phyloP scores from a whole-genome alignment of 2,113 vertebrate genomes.

The Labrus mixtus region DNA sequence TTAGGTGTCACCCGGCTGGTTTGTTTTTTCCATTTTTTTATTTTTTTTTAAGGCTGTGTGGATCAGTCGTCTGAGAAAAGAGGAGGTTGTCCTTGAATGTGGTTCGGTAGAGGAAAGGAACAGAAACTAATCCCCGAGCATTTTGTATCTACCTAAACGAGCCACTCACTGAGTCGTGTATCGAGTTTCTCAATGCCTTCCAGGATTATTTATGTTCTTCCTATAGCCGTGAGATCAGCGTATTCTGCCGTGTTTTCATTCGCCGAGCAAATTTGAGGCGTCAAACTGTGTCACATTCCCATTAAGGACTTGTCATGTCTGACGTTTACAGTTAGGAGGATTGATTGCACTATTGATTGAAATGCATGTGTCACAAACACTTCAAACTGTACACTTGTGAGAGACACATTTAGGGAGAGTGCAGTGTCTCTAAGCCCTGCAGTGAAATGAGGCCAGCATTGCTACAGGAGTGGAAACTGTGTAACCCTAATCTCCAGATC shows the following conservation, averaged over 20 bases:
- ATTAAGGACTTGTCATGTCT: neutral
- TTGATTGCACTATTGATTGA: constrained; percentile 1
- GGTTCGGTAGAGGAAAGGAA: constrained; percentile 15
- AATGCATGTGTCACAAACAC: neutral
- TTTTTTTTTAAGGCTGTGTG: constrained; percentile 10
- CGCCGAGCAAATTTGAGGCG: neutral
- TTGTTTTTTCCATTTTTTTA: constrained; percentile 21
- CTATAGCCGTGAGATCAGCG: neutral
- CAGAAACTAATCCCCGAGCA: constrained; percentile 7
- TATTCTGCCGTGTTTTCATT: neutral
- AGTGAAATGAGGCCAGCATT: constrained; percentile 63
- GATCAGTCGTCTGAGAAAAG: constrained; percentile 6
- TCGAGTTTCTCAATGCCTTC: constrained; percentile 9
- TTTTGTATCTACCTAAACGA: constrained; percentile 24
- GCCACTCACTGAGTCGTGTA: constrained; percentile 26
- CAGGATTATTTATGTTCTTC: neutral
- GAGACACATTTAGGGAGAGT: neutral
- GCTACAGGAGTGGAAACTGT: constrained; percentile 70
- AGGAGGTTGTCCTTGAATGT: constrained; percentile 1
- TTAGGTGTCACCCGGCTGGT: constrained; percentile 8
- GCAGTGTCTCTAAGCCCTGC: constrained; percentile 25
- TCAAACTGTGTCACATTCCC: neutral
- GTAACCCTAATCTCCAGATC: constrained; percentile 72
- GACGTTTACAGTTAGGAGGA: constrained; percentile 1
- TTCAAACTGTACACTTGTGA: neutral